Percentiles rank a stretch among this genome's conserved stretches.
Conservation (phyloP, 2,113 vertebrate species). For the Geococcyx californianus region DNA sequence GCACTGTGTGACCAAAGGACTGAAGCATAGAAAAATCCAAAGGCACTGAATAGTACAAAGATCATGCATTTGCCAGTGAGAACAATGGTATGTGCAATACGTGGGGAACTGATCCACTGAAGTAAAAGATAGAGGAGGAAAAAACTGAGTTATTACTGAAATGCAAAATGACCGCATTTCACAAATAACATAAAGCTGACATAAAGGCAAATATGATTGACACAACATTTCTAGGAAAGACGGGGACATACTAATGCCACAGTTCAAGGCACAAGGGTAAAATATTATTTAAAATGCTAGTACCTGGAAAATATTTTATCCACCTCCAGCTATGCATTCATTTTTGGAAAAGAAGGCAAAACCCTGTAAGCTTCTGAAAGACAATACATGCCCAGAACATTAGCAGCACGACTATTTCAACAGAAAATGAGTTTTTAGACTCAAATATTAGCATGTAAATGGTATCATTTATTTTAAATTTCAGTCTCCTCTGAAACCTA, state of each 20-base stretch:
- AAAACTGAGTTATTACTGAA: not conserved
- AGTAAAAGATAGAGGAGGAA: not conserved
- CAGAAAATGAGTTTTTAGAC: not conserved
- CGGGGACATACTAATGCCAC: not conserved
- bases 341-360: not conserved
- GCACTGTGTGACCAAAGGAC: not conserved
- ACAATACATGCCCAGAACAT: not conserved
- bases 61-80: not conserved
- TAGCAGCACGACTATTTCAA: not conserved
- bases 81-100: not conserved
- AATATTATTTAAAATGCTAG: not conserved
- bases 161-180: not conserved
- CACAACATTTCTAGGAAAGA: not conserved
- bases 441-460: not conserved
- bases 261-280: not conserved
- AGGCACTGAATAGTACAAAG: not conserved
- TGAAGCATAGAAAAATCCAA: not conserved
- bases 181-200: not conserved
- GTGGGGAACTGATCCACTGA: not conserved
- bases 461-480: not conserved
- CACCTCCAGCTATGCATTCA: not conserved
- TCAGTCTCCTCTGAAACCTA: not conserved
- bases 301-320: not conserved
- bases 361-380: not conserved
- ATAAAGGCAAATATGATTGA: not conserved